phyloP scores from a whole-genome alignment of 2,888 invertebrate genomes.

The Malacosoma neustria region DNA sequence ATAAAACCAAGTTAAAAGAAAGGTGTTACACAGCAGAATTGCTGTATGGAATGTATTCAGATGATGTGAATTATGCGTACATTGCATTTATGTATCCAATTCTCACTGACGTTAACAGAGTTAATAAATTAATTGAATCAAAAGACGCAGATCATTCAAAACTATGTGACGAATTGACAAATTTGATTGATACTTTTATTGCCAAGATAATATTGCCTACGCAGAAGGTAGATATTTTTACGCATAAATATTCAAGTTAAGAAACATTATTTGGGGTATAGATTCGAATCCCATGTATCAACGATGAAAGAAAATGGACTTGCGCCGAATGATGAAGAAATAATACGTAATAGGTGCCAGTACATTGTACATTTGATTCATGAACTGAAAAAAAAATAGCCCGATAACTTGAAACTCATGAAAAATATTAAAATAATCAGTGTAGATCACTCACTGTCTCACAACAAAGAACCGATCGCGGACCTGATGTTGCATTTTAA shows the following conservation, averaged over 20 bases:
- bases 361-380: conserved; percentile 4
- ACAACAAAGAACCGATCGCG: conserved; percentile 10
- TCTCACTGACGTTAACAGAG: no score
- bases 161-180: no score
- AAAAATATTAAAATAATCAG: conserved; percentile 4
- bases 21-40: no score
- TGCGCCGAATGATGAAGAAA: conserved; percentile 5
- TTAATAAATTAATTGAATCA: no score
- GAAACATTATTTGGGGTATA: conserved; percentile 7
- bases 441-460: conserved; percentile 9
- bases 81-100: no score
- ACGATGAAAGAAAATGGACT: conserved; percentile 8
- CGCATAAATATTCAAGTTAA: conserved; percentile 5
- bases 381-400: conserved; percentile 7
- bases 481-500: conserved; percentile 10
- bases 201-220: no score
- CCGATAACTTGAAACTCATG: conserved; percentile 7
- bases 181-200: no score
- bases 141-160: no score
- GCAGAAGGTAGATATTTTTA: conserved; percentile 5
- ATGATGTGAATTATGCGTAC: no score
- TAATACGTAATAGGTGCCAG: conserved; percentile 6
- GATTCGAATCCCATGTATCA: conserved; percentile 3
- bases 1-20: no score
- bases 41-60: no score